These are phyloP conservation scores for Cataglyphis hispanica DNA, from an alignment of 1,140 invertebrate genomes.

Conservation along the genomic window DNA sequence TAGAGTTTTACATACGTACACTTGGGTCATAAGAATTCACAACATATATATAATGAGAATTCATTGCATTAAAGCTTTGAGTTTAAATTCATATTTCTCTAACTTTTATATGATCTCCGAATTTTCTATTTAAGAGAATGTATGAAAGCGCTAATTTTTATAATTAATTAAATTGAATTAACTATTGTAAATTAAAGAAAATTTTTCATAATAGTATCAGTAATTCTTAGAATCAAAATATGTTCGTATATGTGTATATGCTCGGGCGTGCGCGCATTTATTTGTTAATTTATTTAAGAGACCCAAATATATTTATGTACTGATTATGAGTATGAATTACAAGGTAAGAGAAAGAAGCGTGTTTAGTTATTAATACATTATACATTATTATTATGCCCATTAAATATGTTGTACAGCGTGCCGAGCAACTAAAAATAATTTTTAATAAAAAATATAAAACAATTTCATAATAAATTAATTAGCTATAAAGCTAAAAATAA, in stretches of 20 bases:
- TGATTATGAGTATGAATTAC: conserved; percentile 47
- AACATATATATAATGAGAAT: neutral
- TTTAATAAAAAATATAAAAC: conserved; percentile 6
- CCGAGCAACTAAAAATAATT: conserved; percentile 19
- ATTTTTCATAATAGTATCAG: too few species aligned
- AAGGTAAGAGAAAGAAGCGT: conserved; percentile 48
- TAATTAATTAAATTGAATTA: too few species aligned
- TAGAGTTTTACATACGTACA: conserved; percentile 78
- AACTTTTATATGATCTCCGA: neutral
- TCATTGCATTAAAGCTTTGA: neutral
- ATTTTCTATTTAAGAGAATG: neutral
- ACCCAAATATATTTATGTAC: conserved; percentile 81
- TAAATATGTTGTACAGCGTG: conserved; percentile 22
- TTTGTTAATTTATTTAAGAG: neutral
- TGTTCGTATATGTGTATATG: too few species aligned
- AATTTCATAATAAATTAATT: conserved; percentile 21
- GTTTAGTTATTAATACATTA: conserved; percentile 40
- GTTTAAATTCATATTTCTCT: neutral
- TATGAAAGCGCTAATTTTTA: neutral
- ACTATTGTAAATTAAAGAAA: neutral
- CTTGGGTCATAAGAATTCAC: conserved; percentile 68
- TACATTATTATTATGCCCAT: too few species aligned
- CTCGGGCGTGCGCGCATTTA: too few species aligned
- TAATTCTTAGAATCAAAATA: neutral
- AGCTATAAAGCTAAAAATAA: neutral